phyloP scores from a whole-genome alignment of 2,113 vertebrate species.

The Oreochromis spilurus region DNA sequence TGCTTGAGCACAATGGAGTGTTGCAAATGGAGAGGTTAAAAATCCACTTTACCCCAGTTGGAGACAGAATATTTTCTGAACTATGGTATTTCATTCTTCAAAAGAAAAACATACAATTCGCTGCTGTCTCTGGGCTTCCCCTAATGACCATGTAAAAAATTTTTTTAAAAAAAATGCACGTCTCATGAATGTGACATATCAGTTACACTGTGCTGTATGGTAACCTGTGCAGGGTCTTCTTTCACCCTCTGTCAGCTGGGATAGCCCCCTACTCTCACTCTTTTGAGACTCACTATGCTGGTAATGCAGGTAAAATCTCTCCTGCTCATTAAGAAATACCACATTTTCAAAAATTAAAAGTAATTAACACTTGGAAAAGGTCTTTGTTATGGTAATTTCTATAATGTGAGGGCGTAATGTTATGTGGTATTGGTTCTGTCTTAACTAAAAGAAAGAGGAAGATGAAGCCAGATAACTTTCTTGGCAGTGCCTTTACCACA shows the following conservation, averaged over 20 bases:
- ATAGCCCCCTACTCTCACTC: background rate
- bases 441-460: background rate
- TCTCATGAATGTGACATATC: background rate
- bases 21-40: slow-evolving; percentile 35
- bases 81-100: background rate
- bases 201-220: background rate
- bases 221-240: background rate
- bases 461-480: background rate
- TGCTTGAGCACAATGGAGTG: slow-evolving; percentile 6
- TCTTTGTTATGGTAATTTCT: background rate
- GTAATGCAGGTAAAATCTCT: background rate
- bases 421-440: background rate
- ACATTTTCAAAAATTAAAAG: background rate
- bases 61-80: background rate
- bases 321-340: background rate
- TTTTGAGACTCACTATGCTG: background rate
- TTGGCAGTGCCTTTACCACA: background rate
- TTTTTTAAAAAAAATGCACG: background rate
- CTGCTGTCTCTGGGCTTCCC: background rate
- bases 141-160: background rate
- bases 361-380: background rate
- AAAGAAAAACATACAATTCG: background rate
- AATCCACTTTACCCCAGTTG: background rate
- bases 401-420: background rate
- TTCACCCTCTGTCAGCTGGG: background rate